Evolutionary conservation across 2,888 invertebrate genomes (phyloP), one percentile per base, ranked within the genome.

Genomic region (Calliopum simillimum): DNA sequence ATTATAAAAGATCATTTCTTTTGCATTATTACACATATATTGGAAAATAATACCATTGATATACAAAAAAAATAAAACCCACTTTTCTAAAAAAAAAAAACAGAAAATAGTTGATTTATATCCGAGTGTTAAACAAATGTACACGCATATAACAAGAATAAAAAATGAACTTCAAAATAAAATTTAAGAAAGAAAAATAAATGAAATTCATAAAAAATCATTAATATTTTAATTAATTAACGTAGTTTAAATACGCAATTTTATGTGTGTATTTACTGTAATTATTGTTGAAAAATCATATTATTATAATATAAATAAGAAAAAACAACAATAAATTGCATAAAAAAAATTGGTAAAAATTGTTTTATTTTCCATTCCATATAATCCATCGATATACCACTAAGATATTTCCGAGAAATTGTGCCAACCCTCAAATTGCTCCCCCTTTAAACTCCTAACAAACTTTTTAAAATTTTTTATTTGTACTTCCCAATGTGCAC

Each of bases 251-350:
- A 72, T 73, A 73, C 73, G 70, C 72, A 73, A 70, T 71, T 72
- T 75, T 73, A 69, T 73, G 73, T 71, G 69, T 77, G 74, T 75
- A 74, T 73, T 73, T 72, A 80, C 79, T 81, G 78, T 81, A 80
- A 82, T 81, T 77, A 79, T 78, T 81, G 81, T 82, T 81, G 80
- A 78, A 78, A 55, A 16, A 49, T 13, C 41, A 43, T 44, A 59
- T 67, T 59, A 59, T 33, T 70, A 68, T 72, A 66, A 70, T 66
- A 59, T 16, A 67, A 64, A 73, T 56, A 53, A 49, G 41, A 53
- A 61, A 68, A 58, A 62, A 62, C 13, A 66, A 71, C 59, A 63
- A 69, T 14, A 55, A 69, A 56, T 69, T 69, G 33, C 23, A 80
- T 77, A 81, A 79, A 78, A 74, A 79, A 78, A 79, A n/a, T 80